These are phyloP conservation scores for Minunthozetes semirufus DNA, from an alignment of 2,888 invertebrate genomes.

Conservation along the genomic window DNA sequence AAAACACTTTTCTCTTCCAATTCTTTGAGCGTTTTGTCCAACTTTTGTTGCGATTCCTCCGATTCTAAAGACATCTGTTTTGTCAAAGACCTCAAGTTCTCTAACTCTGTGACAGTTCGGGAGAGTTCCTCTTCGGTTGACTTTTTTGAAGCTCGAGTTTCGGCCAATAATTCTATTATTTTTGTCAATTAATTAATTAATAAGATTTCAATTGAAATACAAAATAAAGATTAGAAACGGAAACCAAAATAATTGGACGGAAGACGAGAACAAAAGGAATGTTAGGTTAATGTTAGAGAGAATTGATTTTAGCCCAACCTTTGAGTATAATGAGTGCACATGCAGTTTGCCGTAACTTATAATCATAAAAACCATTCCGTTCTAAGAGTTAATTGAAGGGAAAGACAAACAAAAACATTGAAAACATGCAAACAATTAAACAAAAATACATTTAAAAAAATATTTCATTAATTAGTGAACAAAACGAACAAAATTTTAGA, in stretches of 20 bases:
- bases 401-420: not conserved
- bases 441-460: not conserved
- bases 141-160: conserved; percentile 23
- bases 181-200: not conserved
- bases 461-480: not conserved
- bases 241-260: not conserved
- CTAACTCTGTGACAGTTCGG: conserved; percentile 8
- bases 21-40: conserved; percentile 20
- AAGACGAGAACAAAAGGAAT: not conserved
- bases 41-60: not conserved
- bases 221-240: not conserved
- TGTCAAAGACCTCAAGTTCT: not conserved
- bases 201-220: not conserved
- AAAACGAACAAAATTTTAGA: not conserved
- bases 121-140: conserved; percentile 2
- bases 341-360: conserved; percentile 28
- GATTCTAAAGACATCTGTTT: not conserved
- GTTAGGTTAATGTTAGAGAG: not conserved
- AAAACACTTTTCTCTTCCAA: not conserved
- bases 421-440: conserved; percentile 4
- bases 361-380: conserved; percentile 16
- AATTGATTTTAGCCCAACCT: not conserved
- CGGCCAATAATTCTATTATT: conserved; percentile 16
- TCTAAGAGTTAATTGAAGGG: not conserved
- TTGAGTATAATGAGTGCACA: conserved; percentile 25